Evolutionary conservation across 2,888 invertebrate species (phyloP).

Genomic region (Lithophane socia): DNA sequence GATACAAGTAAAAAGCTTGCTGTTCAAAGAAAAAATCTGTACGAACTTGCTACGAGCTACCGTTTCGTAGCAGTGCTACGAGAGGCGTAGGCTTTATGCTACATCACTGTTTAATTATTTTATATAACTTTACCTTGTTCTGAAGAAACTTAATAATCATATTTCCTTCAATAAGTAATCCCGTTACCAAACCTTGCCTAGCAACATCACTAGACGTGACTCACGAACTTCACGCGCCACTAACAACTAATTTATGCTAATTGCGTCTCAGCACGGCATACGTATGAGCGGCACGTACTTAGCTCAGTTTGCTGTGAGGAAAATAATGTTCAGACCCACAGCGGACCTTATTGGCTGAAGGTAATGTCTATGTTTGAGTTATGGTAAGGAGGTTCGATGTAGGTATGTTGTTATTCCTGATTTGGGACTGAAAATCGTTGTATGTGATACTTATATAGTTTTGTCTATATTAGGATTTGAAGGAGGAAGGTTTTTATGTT

Average conservation of each 20-base stretch:
- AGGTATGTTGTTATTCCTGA: constrained; percentile 18
- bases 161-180: constrained; percentile 19
- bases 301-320: constrained; percentile 75
- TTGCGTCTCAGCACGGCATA: constrained; percentile 78
- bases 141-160: not conserved
- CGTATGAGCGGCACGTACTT: constrained; percentile 85
- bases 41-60: constrained; percentile 17
- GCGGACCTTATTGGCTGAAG: constrained; percentile 62
- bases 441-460: not conserved
- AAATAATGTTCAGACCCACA: constrained; percentile 67
- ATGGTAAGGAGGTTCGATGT: constrained; percentile 32
- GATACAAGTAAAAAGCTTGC: no score
- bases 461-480: not conserved
- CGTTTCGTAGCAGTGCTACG: constrained; percentile 40
- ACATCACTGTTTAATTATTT: not conserved
- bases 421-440: constrained; percentile 1
- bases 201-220: constrained; percentile 72
- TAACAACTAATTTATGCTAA: constrained; percentile 89
- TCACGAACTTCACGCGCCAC: constrained; percentile 89
- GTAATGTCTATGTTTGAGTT: constrained; percentile 50
- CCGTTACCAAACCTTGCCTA: constrained; percentile 7
- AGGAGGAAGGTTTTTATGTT: not conserved
- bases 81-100: constrained; percentile 13
- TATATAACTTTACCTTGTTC: not conserved
- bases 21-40: not conserved